These are phyloP conservation scores for Megaceryle torquata DNA, from an alignment of 2,113 vertebrate genomes.

Conservation along the genomic window DNA sequence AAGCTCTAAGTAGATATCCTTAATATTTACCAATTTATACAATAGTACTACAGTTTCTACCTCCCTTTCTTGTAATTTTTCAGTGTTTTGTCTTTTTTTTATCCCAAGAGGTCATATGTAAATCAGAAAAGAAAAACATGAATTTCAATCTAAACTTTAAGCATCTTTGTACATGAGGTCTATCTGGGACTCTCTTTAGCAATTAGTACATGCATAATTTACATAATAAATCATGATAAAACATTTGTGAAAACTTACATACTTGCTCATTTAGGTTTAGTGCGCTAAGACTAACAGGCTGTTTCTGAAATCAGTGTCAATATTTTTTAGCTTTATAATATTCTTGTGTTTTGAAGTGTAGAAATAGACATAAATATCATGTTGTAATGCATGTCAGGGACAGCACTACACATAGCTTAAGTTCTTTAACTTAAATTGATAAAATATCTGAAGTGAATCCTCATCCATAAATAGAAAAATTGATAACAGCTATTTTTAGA, in stretches of 20 bases:
- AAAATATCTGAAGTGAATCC: not conserved
- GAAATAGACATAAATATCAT: not conserved
- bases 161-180: not conserved
- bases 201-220: not conserved
- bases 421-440: not conserved
- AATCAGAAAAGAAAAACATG: not conserved
- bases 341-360: not conserved
- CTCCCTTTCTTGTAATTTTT: not conserved
- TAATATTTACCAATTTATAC: not conserved
- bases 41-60: not conserved
- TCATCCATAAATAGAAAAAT: not conserved
- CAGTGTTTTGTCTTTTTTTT: not conserved
- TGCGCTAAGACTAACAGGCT: not conserved
- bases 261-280: not conserved
- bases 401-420: not conserved
- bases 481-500: not conserved
- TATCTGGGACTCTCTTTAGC: not conserved
- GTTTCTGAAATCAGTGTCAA: not conserved
- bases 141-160: not conserved
- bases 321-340: not conserved
- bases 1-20: not conserved
- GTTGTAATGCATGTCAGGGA: not conserved
- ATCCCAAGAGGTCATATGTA: not conserved
- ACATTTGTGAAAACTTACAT: not conserved
- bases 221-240: not conserved